Evolutionary conservation across 2,888 invertebrate genomes (phyloP).

Genomic region (Therioaphis trifolii): DNA sequence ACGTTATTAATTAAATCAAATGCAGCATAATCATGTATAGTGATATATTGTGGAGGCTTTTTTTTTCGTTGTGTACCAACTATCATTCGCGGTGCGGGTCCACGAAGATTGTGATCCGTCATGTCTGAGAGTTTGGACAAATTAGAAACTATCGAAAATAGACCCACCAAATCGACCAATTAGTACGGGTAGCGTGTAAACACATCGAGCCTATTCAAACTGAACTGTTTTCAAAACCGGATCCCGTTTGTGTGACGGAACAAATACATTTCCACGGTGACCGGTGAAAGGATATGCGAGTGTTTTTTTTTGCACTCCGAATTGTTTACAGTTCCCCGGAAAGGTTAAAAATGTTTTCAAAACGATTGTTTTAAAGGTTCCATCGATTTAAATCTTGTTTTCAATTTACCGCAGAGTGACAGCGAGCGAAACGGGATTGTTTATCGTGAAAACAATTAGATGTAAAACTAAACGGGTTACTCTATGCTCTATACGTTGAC

Average conservation of each 20-base stretch:
- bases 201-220: constrained; percentile 34
- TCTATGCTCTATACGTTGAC: neutral
- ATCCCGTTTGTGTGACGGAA: neutral
- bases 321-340: constrained; percentile 3
- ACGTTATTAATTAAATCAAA: neutral
- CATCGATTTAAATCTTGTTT: neutral
- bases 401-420: neutral
- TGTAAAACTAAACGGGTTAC: neutral
- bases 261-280: constrained; percentile 16
- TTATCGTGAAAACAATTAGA: constrained; percentile 46
- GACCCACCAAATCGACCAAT: constrained; percentile 55
- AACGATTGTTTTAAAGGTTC: constrained; percentile 34
- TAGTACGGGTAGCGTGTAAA: constrained; percentile 37
- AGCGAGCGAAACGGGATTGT: neutral
- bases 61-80: neutral
- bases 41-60: too few relatives aligned
- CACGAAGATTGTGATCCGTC: neutral
- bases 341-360: constrained; percentile 27
- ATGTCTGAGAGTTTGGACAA: neutral
- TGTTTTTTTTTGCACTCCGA: neutral
- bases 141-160: constrained; percentile 20
- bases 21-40: neutral
- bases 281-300: neutral
- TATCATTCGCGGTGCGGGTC: neutral
- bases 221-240: neutral